A percentile compares a stretch with the other conserved stretches of the same genome.
Evolutionary conservation across 1,140 invertebrate genomes (phyloP).

Genomic region (Drosophila pachea): DNA sequence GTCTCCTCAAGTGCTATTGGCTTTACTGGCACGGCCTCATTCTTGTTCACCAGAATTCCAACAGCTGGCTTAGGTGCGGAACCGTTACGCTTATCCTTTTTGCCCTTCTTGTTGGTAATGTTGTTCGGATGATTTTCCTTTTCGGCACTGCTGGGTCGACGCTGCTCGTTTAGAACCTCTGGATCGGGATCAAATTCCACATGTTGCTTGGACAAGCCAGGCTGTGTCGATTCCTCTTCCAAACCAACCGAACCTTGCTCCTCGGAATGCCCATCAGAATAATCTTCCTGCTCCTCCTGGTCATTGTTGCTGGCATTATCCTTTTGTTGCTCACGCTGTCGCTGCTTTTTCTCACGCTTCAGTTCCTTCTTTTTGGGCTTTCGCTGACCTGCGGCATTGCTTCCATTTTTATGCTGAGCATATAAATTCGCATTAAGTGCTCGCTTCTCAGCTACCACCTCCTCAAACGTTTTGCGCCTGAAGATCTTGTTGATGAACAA

Average conservation of each 20-base stretch:
- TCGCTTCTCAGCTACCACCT: conserved; percentile 74
- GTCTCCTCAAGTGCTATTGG: conserved; percentile 49
- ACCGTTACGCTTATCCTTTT: conserved; percentile 79
- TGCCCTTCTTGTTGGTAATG: conserved; percentile 70
- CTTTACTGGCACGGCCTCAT: conserved; percentile 80
- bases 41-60: conserved; percentile 84
- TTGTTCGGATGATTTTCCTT: conserved; percentile 58
- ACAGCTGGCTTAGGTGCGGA: conserved; percentile 30
- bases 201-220: conserved; percentile 73
- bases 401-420: conserved; percentile 52
- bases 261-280: conserved; percentile 72
- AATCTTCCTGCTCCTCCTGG: conserved; percentile 66
- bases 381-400: conserved; percentile 50
- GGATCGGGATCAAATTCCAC: conserved; percentile 78
- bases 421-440: conserved; percentile 74
- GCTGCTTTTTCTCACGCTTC: conserved; percentile 73
- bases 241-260: conserved; percentile 63
- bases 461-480: conserved; percentile 76
- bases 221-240: conserved; percentile 42
- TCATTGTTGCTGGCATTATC: conserved; percentile 57
- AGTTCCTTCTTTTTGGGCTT: conserved; percentile 73
- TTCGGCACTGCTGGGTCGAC: conserved; percentile 67
- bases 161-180: conserved; percentile 66
- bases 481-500: conserved; percentile 78
- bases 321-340: conserved; percentile 62